Evolutionary conservation across 2,888 invertebrate genomes (phyloP), one percentile per base, ranked within the genome.

Genomic region (Dolichopus griseipennis): DNA sequence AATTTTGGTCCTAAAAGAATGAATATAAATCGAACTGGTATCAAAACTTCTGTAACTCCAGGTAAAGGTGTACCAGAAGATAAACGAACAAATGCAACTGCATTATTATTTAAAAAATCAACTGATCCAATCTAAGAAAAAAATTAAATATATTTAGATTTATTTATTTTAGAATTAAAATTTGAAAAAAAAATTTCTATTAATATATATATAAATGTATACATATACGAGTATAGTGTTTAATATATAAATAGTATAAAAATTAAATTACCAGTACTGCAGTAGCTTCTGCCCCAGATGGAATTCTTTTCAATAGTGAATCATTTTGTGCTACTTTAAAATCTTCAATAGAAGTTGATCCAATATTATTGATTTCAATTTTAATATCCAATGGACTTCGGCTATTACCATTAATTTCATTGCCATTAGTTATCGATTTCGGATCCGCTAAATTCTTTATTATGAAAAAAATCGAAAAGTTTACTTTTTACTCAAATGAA

Each of bases 11-110:
- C 95, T 69, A 96, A 83, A 27, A 95, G 83, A 67, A 94, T 87
- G 79, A 95, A 94, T 83, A 96, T 85, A 79, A 95, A 95, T 71
- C 94, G 85, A 27, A 93, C 92, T 1, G 95, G 95, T 73, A 95
- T 89, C 12, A 91, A 87, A 27, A 92, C 90, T 81, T 93, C 93
- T 1, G 92, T 90, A 69, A 93, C 85, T 34, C 89, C 87, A 0
- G 92, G 90, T 84, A 93, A 90, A 10, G 85, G 81, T 61, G 89
- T 86, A 66, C 90, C 90, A 75, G 91, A 89, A 1, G 91, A 90
- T 65, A 92, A 83, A 65, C 92, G 84, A n/a, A 95, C 89, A 79
- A 95, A 95, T 0, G 94, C 93, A 74, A 93, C 91, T 6, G 92
- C 91, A 0, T 94, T 93, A 75, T 91, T 90, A 70, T 89, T 88